These are phyloP conservation scores for Sphyrna mokarran DNA, from an alignment of 2,113 vertebrate genomes.

Conservation along the genomic window DNA sequence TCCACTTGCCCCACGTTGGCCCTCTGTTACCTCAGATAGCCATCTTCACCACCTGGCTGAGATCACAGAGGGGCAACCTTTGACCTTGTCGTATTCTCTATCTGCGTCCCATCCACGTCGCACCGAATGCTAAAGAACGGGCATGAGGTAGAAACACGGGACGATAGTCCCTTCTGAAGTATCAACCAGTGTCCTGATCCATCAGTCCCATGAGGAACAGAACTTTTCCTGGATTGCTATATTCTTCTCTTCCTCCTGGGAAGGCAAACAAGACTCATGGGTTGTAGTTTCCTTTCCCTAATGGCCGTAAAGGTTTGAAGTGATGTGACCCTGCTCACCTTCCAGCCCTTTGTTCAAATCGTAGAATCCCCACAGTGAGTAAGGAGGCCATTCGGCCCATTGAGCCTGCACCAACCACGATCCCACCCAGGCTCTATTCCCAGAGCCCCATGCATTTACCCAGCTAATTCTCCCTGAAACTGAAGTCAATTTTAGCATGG, in stretches of 20 bases:
- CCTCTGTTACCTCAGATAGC: background rate
- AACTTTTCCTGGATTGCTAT: too few relatives aligned
- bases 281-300: background rate
- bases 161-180: background rate
- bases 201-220: background rate
- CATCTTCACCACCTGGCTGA: background rate
- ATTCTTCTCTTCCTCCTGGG: too few relatives aligned
- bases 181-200: background rate
- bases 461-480: too few relatives aligned
- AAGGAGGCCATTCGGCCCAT: too few relatives aligned
- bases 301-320: background rate
- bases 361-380: too few relatives aligned
- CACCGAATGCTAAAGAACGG: background rate
- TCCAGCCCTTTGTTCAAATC: too few relatives aligned
- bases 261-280: background rate
- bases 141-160: background rate
- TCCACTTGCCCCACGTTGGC: background rate
- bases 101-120: background rate
- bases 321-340: background rate
- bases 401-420: too few relatives aligned
- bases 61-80: background rate
- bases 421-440: too few relatives aligned
- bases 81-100: background rate
- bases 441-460: too few relatives aligned
- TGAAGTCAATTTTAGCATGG: too few relatives aligned